phyloP scores from a whole-genome alignment of 2,113 vertebrate genomes.

The Acanthochromis polyacanthus region DNA sequence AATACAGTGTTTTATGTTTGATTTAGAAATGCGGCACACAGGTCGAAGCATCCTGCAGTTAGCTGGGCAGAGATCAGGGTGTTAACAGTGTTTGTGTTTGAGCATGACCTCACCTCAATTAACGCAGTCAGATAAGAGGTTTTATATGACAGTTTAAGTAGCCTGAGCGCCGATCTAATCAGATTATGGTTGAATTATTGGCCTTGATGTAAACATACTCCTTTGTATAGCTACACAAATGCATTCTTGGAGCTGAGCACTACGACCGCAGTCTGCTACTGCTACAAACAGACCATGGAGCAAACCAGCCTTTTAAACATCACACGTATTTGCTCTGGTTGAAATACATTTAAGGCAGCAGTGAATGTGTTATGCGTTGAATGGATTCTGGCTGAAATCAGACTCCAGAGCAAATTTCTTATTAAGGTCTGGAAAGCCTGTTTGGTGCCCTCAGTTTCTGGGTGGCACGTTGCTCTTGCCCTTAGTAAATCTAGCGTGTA shows the following conservation, averaged over 20 bases:
- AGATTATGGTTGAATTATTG: slow-evolving; percentile 27
- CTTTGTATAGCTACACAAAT: neutral
- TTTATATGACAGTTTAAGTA: slow-evolving; percentile 36
- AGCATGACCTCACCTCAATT: slow-evolving; percentile 18
- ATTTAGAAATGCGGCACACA: neutral
- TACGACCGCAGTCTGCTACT: neutral
- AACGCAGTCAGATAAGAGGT: slow-evolving; percentile 35
- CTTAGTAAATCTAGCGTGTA: slow-evolving; percentile 22
- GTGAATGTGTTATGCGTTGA: neutral
- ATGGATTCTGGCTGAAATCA: neutral
- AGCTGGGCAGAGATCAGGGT: neutral
- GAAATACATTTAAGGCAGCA: neutral
- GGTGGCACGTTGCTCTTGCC: neutral
- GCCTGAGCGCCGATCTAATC: neutral
- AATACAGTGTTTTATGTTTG: neutral
- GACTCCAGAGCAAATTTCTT: slow-evolving; percentile 13
- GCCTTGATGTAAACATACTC: slow-evolving; percentile 15
- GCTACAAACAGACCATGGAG: neutral
- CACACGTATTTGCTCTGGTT: slow-evolving; percentile 16
- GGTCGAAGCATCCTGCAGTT: slow-evolving; percentile 4
- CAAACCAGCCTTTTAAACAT: neutral
- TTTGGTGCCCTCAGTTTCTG: slow-evolving; percentile 12
- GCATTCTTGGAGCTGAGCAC: neutral
- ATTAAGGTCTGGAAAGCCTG: slow-evolving; percentile 11
- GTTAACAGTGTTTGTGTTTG: neutral